These are phyloP conservation scores for Zelostemma sp. DNA, from an alignment of 1,140 invertebrate species.

Conservation along the genomic window DNA sequence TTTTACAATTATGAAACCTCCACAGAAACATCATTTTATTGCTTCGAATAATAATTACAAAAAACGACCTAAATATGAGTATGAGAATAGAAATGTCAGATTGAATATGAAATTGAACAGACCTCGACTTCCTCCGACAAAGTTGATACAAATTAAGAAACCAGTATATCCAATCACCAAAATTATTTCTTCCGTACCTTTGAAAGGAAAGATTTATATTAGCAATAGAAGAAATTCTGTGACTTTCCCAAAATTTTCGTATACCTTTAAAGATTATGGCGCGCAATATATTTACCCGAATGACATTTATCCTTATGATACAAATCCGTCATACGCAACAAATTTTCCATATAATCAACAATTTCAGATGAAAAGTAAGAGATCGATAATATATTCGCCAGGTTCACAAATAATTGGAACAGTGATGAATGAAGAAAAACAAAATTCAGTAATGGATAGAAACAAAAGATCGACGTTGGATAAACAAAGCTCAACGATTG, in stretches of 20 bases:
- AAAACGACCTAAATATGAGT: not conserved
- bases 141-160: not conserved
- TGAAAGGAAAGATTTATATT: not conserved
- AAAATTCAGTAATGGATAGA: not conserved
- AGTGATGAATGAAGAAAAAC: not conserved
- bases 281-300: not conserved
- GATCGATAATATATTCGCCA: not conserved
- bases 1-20: slow-evolving; percentile 29
- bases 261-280: not conserved
- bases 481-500: not conserved
- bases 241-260: not conserved
- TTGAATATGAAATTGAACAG: not conserved
- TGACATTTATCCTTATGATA: not conserved
- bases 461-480: slow-evolving; percentile 5
- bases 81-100: not conserved
- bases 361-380: not conserved
- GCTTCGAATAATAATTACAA: not conserved
- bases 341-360: slow-evolving; percentile 2
- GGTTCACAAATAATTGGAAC: not conserved
- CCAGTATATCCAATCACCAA: too few relatives aligned
- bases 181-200: too few relatives aligned
- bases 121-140: not conserved
- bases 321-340: too few relatives aligned
- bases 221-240: not conserved
- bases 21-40: not conserved